Base-by-base conservation (phyloP, 2,888 invertebrate genomes). In the Tenthredo mesomela region DNA sequence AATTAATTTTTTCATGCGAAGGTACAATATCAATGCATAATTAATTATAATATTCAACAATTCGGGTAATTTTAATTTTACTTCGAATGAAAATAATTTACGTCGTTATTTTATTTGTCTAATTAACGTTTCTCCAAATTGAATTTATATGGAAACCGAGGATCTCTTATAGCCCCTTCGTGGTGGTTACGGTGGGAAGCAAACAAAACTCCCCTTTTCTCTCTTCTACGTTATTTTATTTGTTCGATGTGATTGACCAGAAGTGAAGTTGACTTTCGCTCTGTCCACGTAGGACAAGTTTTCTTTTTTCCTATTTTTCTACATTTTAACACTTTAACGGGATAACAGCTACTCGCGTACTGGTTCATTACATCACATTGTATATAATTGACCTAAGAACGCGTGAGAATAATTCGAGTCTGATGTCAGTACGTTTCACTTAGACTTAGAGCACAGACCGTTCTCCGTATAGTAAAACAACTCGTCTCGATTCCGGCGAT, bases 331-430 rank as follows among this genome's bases (percentile, higher is more conserved):
- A 54, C 54, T 54, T 54, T n/a, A n/a, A 54, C 5, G 21, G 21
- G 12, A 2, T 12, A 25, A 25, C 12, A 21, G 61, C 4, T 25
- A 61, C 61, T 61, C 25, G n/a, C 18, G 37, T 70, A 37, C 70
- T 37, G 9, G 61, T 12, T 61, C 61, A 3, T 61, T 61, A 12
- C 61, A 21, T 61, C 61, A 61, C 61, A 25, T n/a, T 9, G 70
- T 70, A 37, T 70, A 37, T 40, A 40, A 70, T 37, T 70, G 70
- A 70, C 70, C 70, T n/a, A 70, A 40, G 70, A 70, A 70, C 33
- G 70, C 37, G 70, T 70, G 70, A 37, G 70, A 70, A 70, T 37
- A 70, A 70, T 37, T 15, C 18, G 12, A 25, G 61, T 25, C 9
- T 33, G n/a, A 70, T 37, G 18, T 37, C 37, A 37, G 9, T 70